Percentiles rank a stretch among this genome's conserved stretches.
These are phyloP conservation scores for Hydroisotoma schaefferi DNA, from an alignment of 2,888 invertebrate genomes.

Conservation along the genomic window DNA sequence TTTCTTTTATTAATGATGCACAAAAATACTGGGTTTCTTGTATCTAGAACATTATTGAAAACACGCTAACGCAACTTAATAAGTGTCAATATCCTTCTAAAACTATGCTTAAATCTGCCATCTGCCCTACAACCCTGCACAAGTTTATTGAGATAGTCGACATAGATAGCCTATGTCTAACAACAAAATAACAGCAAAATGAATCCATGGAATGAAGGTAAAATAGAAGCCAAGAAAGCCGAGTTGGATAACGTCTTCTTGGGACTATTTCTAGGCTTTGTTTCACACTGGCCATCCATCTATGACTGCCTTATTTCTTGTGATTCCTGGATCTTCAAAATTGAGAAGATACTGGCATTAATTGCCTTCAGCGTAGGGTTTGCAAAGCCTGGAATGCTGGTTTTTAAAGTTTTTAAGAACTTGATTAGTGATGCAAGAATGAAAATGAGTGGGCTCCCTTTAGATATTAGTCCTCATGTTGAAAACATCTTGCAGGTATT, in stretches of 20 bases:
- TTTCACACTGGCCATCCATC: background rate
- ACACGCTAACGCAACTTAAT: too few species aligned
- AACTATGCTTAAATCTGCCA: too few species aligned
- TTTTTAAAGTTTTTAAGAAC: background rate
- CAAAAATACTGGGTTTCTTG: too few species aligned
- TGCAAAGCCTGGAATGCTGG: background rate
- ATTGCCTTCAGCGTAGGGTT: background rate
- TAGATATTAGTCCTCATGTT: background rate
- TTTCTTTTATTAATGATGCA: too few species aligned
- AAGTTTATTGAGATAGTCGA: too few species aligned
- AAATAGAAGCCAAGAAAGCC: background rate
- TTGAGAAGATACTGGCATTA: background rate
- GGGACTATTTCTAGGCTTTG: background rate
- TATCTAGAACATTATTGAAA: too few species aligned
- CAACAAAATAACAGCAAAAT: too few species aligned
- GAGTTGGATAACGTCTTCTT: background rate
- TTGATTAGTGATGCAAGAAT: background rate
- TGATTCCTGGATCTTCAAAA: background rate
- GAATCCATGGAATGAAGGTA: background rate
- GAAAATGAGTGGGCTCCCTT: background rate
- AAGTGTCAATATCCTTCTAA: too few species aligned
- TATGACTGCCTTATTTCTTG: background rate
- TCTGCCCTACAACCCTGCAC: too few species aligned
- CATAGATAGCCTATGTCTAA: too few species aligned
- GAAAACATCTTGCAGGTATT: background rate